Evolutionary conservation across 2,797 vertebrate genomes (phyloP).

Genomic region (Myotis myotis): DNA sequence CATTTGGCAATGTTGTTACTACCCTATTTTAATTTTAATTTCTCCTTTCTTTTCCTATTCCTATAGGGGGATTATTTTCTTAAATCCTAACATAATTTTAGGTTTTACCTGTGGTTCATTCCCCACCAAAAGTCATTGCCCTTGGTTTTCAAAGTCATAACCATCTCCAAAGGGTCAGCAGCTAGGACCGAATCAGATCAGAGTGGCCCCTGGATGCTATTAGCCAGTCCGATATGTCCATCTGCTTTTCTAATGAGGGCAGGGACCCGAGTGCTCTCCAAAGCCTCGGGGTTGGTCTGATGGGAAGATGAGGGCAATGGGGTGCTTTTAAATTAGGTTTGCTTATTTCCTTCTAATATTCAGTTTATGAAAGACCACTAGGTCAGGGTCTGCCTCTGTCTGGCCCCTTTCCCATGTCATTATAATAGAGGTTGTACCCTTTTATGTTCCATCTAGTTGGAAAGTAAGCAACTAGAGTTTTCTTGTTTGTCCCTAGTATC

Average conservation of each 20-base stretch:
- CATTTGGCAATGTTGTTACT: background rate
- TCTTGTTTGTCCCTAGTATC: background rate
- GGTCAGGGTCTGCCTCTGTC: background rate
- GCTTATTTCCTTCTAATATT: slow-evolving; percentile 23
- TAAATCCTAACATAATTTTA: slow-evolving; percentile 28
- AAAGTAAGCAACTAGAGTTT: background rate
- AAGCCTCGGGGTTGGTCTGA: slow-evolving; percentile 60
- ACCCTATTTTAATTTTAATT: slow-evolving; percentile 22
- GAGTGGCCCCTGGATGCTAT: slow-evolving; percentile 67
- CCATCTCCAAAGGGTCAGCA: slow-evolving; percentile 62
- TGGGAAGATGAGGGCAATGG: slow-evolving; percentile 9
- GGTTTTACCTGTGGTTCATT: slow-evolving; percentile 25
- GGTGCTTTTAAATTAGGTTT: slow-evolving; percentile 29
- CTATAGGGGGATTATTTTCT: background rate
- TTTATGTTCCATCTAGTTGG: background rate
- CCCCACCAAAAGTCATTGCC: slow-evolving; percentile 49
- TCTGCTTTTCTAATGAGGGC: slow-evolving; percentile 81
- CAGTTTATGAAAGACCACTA: background rate
- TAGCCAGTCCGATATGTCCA: slow-evolving; percentile 75
- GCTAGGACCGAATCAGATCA: background rate
- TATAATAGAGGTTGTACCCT: background rate
- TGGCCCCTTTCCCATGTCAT: background rate
- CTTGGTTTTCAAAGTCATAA: slow-evolving; percentile 60
- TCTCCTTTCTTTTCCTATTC: background rate
- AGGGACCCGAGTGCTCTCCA: slow-evolving; percentile 56